Percentiles rank a stretch among this genome's conserved stretches.
These are phyloP conservation scores for Drosophila mimica DNA, from an alignment of 2,888 invertebrate species.

Conservation along the genomic window DNA sequence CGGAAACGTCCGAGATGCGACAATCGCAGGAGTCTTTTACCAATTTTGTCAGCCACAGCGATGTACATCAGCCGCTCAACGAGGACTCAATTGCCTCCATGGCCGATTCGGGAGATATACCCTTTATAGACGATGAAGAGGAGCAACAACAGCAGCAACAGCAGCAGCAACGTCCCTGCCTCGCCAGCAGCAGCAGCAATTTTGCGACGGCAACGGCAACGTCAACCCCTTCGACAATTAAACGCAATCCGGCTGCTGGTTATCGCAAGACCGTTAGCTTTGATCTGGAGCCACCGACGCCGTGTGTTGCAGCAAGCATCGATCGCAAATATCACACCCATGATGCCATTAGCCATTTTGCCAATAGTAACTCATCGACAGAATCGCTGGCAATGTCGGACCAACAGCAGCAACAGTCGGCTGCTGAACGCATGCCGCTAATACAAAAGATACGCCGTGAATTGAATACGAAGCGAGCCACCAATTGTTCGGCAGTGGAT, in stretches of 20 bases:
- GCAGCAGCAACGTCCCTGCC: conserved; percentile 53
- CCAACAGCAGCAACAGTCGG: conserved; percentile 34
- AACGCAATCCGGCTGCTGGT: conserved; percentile 62
- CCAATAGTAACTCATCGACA: conserved; percentile 62
- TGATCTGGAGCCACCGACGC: conserved; percentile 76
- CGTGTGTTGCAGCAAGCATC: conserved; percentile 45
- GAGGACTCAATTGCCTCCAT: conserved; percentile 84
- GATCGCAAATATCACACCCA: conserved; percentile 82
- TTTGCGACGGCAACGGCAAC: conserved; percentile 62
- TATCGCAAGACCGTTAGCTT: conserved; percentile 85
- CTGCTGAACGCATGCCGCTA: conserved; percentile 67
- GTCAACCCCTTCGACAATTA: conserved; percentile 51
- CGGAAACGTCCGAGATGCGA: conserved; percentile 55
- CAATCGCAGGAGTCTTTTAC: conserved; percentile 82
- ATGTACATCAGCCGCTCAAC: conserved; percentile 84
- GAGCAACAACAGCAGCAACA: conserved; percentile 69
- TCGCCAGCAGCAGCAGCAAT: conserved; percentile 39
- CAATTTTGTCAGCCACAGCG: conserved; percentile 76
- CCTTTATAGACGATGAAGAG: conserved; percentile 85
- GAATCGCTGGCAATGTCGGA: conserved; percentile 63
- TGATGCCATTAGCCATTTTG: conserved; percentile 80
- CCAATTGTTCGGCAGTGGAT: conserved; percentile 71
- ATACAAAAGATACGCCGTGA: conserved; percentile 82
- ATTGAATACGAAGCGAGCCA: conserved; percentile 78
- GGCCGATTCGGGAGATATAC: conserved; percentile 83